phyloP scores from a whole-genome alignment of 2,797 vertebrate genomes.

The Sebastes vulpes region DNA sequence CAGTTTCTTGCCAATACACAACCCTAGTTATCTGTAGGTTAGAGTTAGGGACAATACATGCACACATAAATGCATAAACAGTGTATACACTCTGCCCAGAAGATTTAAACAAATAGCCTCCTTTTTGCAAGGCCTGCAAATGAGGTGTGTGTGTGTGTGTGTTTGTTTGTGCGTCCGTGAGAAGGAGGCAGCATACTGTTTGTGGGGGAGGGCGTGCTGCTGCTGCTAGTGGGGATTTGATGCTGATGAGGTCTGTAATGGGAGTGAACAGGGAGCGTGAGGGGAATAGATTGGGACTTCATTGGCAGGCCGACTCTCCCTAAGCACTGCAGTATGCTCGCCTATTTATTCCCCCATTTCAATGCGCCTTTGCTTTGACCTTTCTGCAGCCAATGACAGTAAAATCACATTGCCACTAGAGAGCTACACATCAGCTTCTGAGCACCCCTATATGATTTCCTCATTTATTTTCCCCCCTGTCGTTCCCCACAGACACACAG shows the following conservation, averaged over 20 bases:
- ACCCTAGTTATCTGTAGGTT: slow-evolving; percentile 1
- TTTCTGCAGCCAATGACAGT: slow-evolving; percentile 79
- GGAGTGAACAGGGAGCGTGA: slow-evolving; percentile 78
- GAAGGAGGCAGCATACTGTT: slow-evolving; percentile 51
- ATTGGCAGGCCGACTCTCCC: slow-evolving; percentile 70
- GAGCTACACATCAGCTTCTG: slow-evolving; percentile 59
- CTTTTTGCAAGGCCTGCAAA: slow-evolving; percentile 50
- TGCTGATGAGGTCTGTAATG: slow-evolving; percentile 84
- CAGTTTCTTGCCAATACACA: no score
- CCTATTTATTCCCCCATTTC: slow-evolving; percentile 77
- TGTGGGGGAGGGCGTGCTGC: slow-evolving; percentile 62
- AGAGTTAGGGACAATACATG: background rate
- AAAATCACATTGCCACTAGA: slow-evolving; percentile 67
- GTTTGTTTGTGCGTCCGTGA: slow-evolving; percentile 41
- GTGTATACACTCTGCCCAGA: background rate
- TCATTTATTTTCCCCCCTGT: slow-evolving; percentile 62
- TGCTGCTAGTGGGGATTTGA: slow-evolving; percentile 77
- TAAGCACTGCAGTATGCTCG: slow-evolving; percentile 59
- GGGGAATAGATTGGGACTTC: slow-evolving; percentile 82
- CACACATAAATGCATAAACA: slow-evolving; percentile 9
- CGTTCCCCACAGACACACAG: slow-evolving; percentile 33
- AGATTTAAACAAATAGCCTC: slow-evolving; percentile 66
- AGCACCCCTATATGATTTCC: slow-evolving; percentile 63
- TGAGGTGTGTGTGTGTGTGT: slow-evolving; percentile 42
- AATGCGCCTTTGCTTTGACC: slow-evolving; percentile 78